Evolutionary conservation across 1,140 invertebrate genomes (phyloP).

Genomic region (Chymomyza costata): DNA sequence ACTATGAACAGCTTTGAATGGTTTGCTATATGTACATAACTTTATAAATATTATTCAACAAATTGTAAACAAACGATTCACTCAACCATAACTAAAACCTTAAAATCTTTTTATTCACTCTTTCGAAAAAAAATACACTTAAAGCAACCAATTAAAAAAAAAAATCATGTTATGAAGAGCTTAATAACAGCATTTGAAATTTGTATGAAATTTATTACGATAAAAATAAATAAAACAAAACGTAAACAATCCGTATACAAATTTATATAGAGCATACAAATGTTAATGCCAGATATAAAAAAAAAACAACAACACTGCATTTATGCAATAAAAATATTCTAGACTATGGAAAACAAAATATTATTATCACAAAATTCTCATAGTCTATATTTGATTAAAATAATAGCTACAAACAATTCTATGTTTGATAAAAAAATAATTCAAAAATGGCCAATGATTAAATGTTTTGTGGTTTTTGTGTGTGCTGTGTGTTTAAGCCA

Average conservation of each 20-base stretch:
- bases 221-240: constrained; percentile 20
- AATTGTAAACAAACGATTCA: not conserved
- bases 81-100: not conserved
- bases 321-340: constrained; percentile 9
- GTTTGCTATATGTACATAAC: too few species aligned
- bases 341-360: constrained; percentile 5
- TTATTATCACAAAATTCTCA: constrained; percentile 12
- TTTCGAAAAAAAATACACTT: constrained; percentile 2
- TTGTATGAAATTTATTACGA: constrained; percentile 16
- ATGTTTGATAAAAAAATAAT: constrained; percentile 13
- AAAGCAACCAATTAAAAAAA: too few species aligned
- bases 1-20: too few species aligned
- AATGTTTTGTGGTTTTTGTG: constrained; percentile 53
- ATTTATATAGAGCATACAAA: constrained; percentile 20
- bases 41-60: constrained; percentile 27
- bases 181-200: constrained; percentile 30
- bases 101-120: not conserved
- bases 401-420: constrained; percentile 7
- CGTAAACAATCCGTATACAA: constrained; percentile 13
- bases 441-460: constrained; percentile 45
- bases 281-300: constrained; percentile 13
- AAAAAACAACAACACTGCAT: constrained; percentile 19
- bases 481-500: constrained; percentile 30
- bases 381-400: constrained; percentile 8
- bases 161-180: constrained; percentile 22